Conservation (phyloP, 2,888 invertebrate genomes). For the Leptopilina myrica region DNA sequence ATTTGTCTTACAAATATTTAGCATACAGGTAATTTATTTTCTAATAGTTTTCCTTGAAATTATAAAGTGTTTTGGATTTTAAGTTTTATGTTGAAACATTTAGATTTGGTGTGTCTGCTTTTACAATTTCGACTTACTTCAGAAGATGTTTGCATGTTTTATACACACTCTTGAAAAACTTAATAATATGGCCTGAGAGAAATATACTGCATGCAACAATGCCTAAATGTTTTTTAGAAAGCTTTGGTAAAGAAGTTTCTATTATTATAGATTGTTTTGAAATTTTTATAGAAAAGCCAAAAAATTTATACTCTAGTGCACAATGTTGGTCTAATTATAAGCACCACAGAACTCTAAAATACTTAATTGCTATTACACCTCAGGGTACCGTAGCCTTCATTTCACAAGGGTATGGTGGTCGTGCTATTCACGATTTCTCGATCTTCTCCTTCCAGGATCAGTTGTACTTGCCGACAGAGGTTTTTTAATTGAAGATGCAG, state of each 20-base stretch:
- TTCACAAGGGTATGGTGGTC: constrained; percentile 45
- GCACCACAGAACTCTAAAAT: constrained; percentile 49
- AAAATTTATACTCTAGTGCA: constrained; percentile 26
- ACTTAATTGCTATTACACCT: constrained; percentile 50
- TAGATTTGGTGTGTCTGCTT: no score
- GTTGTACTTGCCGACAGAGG: background rate
- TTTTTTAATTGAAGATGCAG: background rate
- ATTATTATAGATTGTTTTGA: constrained; percentile 48
- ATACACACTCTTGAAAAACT: no score
- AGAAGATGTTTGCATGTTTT: no score
- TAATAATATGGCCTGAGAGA: background rate
- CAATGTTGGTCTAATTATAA: constrained; percentile 51
- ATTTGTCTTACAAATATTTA: no score
- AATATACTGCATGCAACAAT: background rate
- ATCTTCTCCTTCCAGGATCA: background rate
- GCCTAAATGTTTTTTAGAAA: background rate
- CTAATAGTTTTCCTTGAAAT: no score
- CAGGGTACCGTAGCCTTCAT: constrained; percentile 48
- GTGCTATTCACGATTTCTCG: constrained; percentile 7
- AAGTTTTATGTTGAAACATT: no score
- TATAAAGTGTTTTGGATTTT: no score
- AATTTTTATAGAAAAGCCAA: constrained; percentile 48
- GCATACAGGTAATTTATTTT: no score
- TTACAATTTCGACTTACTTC: no score
- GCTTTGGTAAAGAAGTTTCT: constrained; percentile 39